phyloP scores from a whole-genome alignment of 2,797 vertebrate genomes.

The Girardinus metallicus region DNA sequence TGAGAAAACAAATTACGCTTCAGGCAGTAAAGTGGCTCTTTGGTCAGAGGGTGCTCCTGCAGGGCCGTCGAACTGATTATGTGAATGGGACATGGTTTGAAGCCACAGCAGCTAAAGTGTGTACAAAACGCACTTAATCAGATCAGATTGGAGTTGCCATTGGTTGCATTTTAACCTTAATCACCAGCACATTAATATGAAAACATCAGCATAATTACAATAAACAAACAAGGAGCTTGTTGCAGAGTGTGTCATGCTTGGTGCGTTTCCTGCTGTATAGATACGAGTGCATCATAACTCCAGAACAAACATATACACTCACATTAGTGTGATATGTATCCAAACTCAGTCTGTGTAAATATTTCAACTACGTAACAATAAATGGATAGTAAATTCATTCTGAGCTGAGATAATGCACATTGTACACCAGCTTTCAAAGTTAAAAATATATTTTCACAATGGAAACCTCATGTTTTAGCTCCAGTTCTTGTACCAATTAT shows the following conservation, averaged over 20 bases:
- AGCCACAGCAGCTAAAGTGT: conserved; percentile 10
- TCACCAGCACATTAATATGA: conserved; percentile 53
- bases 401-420: neutral
- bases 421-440: neutral
- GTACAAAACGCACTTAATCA: conserved; percentile 49
- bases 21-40: conserved; percentile 28
- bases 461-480: neutral
- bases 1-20: conserved; percentile 32
- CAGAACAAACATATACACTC: neutral
- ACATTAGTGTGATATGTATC: neutral
- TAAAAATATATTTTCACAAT: neutral
- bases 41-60: conserved; percentile 28
- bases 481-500: neutral
- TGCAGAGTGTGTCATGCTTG: conserved; percentile 14
- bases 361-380: neutral
- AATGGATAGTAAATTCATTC: neutral
- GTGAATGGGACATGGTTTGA: conserved; percentile 8
- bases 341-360: neutral
- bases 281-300: conserved; percentile 5
- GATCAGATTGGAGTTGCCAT: conserved; percentile 42
- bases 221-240: conserved; percentile 52
- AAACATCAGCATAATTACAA: conserved; percentile 57
- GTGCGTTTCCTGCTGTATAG: conserved; percentile 2
- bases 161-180: conserved; percentile 55
- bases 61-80: conserved; percentile 50